Conservation (phyloP, 2,797 vertebrate genomes). For the Mus spretus region DNA sequence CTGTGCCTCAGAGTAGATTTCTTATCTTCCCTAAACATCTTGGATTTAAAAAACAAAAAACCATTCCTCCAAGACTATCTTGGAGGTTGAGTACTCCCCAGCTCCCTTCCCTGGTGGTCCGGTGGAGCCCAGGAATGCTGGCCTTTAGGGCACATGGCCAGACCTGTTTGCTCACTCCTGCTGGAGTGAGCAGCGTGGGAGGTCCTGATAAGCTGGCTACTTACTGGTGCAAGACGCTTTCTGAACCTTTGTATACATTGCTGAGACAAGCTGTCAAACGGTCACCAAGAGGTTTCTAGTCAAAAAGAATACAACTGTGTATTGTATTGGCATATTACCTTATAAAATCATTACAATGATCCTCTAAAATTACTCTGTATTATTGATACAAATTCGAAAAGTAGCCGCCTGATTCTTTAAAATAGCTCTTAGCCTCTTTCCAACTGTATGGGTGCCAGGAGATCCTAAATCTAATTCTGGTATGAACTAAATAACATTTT, state of each 20-base stretch:
- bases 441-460: slow-evolving; percentile 5
- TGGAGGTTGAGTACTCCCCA: slow-evolving; percentile 44
- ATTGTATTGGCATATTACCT: background rate
- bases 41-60: background rate
- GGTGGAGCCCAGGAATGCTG: slow-evolving; percentile 78
- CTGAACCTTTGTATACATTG: background rate
- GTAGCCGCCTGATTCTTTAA: background rate
- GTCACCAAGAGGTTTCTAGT: slow-evolving; percentile 21
- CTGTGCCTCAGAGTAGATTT: background rate
- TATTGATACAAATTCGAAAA: slow-evolving; percentile 8
- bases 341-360: background rate
- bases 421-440: background rate
- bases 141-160: slow-evolving; percentile 79
- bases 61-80: slow-evolving; percentile 15
- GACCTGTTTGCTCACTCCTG: slow-evolving; percentile 77
- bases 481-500: background rate
- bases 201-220: slow-evolving; percentile 80
- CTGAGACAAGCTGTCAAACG: slow-evolving; percentile 35
- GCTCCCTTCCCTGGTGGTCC: slow-evolving; percentile 83
- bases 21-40: slow-evolving; percentile 61
- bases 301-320: background rate
- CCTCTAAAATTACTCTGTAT: slow-evolving; percentile 10
- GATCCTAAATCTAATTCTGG: background rate
- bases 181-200: slow-evolving; percentile 70
- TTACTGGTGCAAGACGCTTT: background rate